These are phyloP conservation scores for Barnardius zonarius DNA, from an alignment of 2,113 vertebrate species.

Conservation along the genomic window DNA sequence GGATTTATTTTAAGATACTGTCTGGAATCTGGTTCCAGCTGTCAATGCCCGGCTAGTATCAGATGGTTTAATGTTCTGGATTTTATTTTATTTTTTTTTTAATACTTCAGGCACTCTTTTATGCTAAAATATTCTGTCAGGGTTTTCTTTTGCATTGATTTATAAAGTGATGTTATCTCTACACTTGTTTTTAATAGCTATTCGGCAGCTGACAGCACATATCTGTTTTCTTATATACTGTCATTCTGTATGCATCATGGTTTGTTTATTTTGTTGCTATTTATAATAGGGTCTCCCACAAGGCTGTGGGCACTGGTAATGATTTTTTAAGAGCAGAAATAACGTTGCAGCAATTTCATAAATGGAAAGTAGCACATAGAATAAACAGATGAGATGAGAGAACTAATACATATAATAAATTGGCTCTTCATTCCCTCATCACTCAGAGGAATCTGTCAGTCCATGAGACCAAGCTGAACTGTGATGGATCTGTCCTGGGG, in stretches of 20 bases:
- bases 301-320: constrained; percentile 14
- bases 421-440: not conserved
- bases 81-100: not conserved
- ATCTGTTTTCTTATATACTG: not conserved
- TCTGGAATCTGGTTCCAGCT: not conserved
- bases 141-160: not conserved
- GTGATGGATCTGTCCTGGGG: not conserved
- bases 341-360: constrained; percentile 16
- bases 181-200: not conserved
- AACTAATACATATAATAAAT: constrained; percentile 8
- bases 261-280: constrained; percentile 21
- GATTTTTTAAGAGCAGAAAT: constrained; percentile 33
- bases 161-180: not conserved
- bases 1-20: not conserved
- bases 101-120: not conserved
- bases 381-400: not conserved
- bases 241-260: not conserved
- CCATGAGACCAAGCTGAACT: not conserved
- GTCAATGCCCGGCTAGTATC: not conserved
- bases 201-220: not conserved
- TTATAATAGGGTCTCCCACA: constrained; percentile 7
- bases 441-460: constrained; percentile 16
- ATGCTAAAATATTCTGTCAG: not conserved
- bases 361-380: constrained; percentile 6
- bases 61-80: not conserved